Evolutionary conservation across 2,797 vertebrate species (phyloP).

Genomic region (Poeciliopsis gracilis): DNA sequence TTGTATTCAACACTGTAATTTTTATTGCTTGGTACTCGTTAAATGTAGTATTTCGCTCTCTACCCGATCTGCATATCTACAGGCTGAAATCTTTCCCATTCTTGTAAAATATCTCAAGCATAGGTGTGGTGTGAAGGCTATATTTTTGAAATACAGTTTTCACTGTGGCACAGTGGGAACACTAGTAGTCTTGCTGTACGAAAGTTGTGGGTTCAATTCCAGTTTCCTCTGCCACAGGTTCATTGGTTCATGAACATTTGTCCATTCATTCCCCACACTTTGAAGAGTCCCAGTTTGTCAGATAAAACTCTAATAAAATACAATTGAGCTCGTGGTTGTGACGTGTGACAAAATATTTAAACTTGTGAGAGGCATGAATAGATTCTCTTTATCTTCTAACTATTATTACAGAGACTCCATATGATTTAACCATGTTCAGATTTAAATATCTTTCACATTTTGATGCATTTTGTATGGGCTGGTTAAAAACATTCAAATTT

Average conservation of each 20-base stretch:
- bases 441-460: neutral
- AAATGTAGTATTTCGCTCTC: neutral
- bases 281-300: neutral
- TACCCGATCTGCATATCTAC: neutral
- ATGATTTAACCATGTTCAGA: conserved; percentile 1
- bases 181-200: neutral
- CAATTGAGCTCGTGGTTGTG: neutral
- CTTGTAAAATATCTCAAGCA: neutral
- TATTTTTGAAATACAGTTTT: neutral
- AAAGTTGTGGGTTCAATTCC: neutral
- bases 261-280: too few relatives aligned
- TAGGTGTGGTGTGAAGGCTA: neutral
- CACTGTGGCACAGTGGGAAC: neutral
- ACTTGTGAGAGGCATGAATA: neutral
- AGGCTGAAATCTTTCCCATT: neutral
- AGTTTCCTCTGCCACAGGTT: neutral
- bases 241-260: neutral
- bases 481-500: neutral
- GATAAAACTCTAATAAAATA: neutral
- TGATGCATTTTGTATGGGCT: neutral
- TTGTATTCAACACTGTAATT: neutral
- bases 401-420: neutral
- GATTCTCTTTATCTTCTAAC: neutral
- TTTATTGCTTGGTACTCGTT: neutral
- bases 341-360: neutral